Conservation (phyloP, 2,797 vertebrate species). For the Tadarida brasiliensis region DNA sequence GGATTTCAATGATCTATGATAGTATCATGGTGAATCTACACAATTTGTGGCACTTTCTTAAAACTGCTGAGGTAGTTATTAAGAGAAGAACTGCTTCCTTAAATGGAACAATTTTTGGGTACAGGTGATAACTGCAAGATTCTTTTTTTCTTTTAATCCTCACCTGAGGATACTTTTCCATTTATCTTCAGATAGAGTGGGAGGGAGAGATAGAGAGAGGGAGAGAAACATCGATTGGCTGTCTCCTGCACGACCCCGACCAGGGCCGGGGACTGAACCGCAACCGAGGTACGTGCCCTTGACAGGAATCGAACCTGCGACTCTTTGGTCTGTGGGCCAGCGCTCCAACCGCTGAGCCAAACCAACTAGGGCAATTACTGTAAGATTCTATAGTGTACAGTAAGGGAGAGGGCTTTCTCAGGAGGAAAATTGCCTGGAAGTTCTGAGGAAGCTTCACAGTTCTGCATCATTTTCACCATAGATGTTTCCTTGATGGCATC, state of each 20-base stretch:
- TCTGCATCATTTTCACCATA: neutral
- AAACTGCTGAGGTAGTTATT: neutral
- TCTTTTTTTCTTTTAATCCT: neutral
- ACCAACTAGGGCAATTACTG: neutral
- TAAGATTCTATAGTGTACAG: neutral
- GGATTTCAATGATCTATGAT: neutral
- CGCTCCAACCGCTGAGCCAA: too few species aligned
- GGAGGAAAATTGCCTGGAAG: neutral
- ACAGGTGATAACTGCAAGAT: neutral
- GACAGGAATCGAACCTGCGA: too few species aligned
- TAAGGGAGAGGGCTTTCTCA: neutral
- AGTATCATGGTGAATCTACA: neutral
- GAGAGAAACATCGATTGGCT: too few species aligned
- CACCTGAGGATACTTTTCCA: too few species aligned
- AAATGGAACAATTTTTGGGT: neutral
- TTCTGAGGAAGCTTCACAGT: neutral
- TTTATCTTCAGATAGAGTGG: too few species aligned
- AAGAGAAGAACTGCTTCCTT: constrained; percentile 16
- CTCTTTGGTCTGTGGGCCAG: too few species aligned
- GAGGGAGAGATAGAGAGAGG: too few species aligned
- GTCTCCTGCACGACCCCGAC: too few species aligned
- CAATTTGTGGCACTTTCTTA: neutral
- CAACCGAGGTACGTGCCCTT: too few species aligned
- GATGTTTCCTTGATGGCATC: neutral
- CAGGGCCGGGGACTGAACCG: too few species aligned